Evolutionary conservation across 2,888 invertebrate species (phyloP), one percentile per base, ranked within the genome.

Genomic region (Zootermopsis nevadensis): DNA sequence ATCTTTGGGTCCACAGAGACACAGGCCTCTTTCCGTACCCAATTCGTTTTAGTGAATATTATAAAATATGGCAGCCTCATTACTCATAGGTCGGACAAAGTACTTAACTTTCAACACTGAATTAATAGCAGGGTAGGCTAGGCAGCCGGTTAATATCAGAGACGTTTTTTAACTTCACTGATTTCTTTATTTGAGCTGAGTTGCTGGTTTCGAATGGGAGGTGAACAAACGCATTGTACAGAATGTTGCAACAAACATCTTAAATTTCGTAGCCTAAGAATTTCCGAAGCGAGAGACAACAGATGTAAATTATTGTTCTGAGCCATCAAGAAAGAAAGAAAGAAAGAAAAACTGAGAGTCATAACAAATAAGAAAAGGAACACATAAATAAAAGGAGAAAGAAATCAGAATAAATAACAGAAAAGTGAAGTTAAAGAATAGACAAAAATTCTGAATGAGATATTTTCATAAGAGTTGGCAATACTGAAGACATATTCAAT

Each of bases 41-140:
- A 15, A 1, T 67, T 67, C 67, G 30, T 31, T 27, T 31, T 30
- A 30, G 30, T 31, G 67, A 67, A 67, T 67, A 67, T 22, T 15
- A 67, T 22, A 67, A 67, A 67, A 67, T 67, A 67, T 67, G 67
- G 67, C 30, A 30, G 30, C 7, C 67, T 67, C 67, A 67, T 67
- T 67, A 67, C 27, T 67, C 67, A 30, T 30, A 31, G 19, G 19
- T 31, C 19, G 30, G 7, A n/a, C 67, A 67, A 67, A 67, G 67
- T 15, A 42, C 4, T 42, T 15, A 42, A 6, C 38, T 42, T 42
- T 42, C 24, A n/a, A 55, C 55, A 24, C 6, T 55, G 4, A 55
- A 55, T 55, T 55, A 55, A 19, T 55, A 55, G 24, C 6, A 6
- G 6, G 22, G 55, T 24, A 48, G 48, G 7, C 38, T 42, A 42